Evolutionary conservation across 1,140 invertebrate genomes (phyloP).

Genomic region (Drosophila sucinea): DNA sequence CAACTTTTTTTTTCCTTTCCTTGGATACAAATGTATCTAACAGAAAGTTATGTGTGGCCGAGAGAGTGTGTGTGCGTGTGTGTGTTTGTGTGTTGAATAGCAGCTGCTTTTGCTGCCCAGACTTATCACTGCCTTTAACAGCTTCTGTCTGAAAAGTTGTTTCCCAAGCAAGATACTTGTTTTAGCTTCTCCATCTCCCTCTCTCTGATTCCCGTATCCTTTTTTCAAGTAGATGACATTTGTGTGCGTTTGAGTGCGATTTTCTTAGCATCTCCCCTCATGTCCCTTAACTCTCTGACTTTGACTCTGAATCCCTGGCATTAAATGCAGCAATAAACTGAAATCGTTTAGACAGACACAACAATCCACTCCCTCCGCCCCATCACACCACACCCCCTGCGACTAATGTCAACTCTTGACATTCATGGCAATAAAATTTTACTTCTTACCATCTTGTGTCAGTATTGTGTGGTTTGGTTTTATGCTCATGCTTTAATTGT

Average conservation of each 20-base stretch:
- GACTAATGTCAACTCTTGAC: slow-evolving; percentile 68
- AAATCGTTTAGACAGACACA: slow-evolving; percentile 46
- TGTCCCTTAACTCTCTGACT: not conserved
- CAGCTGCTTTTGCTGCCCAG: slow-evolving; percentile 18
- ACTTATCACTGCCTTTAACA: slow-evolving; percentile 42
- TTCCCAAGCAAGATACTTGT: not conserved
- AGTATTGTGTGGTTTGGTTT: slow-evolving; percentile 61
- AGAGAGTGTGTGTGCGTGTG: not conserved
- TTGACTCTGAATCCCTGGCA: slow-evolving; percentile 27
- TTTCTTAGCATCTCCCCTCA: slow-evolving; percentile 8
- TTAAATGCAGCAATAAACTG: slow-evolving; percentile 67
- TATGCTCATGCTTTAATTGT: slow-evolving; percentile 76
- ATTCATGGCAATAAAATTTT: slow-evolving; percentile 75
- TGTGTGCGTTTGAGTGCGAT: slow-evolving; percentile 59
- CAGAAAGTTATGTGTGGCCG: not conserved
- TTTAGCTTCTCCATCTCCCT: not conserved
- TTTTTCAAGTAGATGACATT: slow-evolving; percentile 18
- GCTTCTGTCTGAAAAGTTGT: slow-evolving; percentile 7
- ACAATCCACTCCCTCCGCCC: not conserved
- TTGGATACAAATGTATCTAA: slow-evolving; percentile 1
- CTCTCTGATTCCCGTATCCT: not conserved
- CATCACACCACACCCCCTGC: slow-evolving; percentile 20
- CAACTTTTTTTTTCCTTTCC: slow-evolving; percentile 32
- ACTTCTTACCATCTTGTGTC: slow-evolving; percentile 56
- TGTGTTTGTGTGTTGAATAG: not conserved